Evolutionary conservation across 2,113 vertebrate species (phyloP).

Genomic region (Mesocricetus auratus): DNA sequence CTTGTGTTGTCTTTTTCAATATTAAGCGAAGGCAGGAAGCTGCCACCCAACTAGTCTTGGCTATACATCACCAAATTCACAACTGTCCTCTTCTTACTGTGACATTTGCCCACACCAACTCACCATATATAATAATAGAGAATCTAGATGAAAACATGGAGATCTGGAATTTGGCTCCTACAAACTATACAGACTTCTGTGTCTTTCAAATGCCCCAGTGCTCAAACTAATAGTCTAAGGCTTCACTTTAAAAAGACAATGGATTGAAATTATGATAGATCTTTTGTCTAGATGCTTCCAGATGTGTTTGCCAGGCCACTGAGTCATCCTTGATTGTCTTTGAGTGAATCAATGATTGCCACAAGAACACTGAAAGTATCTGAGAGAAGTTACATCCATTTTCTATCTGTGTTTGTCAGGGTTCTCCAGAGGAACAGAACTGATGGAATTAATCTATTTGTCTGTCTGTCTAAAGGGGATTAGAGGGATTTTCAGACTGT

Average conservation of each 20-base stretch:
- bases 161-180: slow-evolving; percentile 5
- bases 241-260: background rate
- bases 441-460: background rate
- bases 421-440: background rate
- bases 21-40: background rate
- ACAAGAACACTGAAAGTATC: background rate
- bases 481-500: background rate
- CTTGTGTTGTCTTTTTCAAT: background rate
- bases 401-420: background rate
- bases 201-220: background rate
- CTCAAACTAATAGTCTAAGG: background rate
- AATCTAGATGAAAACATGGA: background rate
- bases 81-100: background rate
- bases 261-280: background rate
- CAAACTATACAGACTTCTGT: background rate
- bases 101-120: background rate
- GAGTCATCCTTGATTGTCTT: background rate
- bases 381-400: background rate
- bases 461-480: background rate
- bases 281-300: background rate
- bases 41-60: background rate
- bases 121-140: background rate
- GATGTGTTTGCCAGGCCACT: background rate
- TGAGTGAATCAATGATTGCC: background rate
- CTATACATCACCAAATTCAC: background rate